Conservation (phyloP, 2,113 vertebrate genomes). For the Corydoras maculifer region DNA sequence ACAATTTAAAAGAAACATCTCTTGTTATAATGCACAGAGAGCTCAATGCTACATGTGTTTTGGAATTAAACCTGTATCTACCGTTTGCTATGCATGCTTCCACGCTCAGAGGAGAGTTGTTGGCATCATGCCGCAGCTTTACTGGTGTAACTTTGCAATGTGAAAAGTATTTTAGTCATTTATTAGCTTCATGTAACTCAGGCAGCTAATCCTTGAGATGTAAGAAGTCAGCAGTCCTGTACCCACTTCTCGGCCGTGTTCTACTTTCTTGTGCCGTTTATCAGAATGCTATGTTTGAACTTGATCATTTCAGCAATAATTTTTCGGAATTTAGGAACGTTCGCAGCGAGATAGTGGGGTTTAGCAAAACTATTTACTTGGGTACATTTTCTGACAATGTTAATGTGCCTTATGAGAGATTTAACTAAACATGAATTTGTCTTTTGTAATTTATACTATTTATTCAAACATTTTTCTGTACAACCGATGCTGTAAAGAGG, state of each 20-base stretch:
- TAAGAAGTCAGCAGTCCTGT: background rate
- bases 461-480: constrained; percentile 60
- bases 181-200: background rate
- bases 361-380: constrained; percentile 39
- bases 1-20: too few relatives aligned
- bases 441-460: constrained; percentile 73
- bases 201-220: constrained; percentile 1
- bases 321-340: background rate
- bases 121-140: too few relatives aligned
- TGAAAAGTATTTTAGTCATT: constrained; percentile 1
- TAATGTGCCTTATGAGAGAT: constrained; percentile 65
- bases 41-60: too few relatives aligned
- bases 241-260: too few relatives aligned
- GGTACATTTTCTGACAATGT: constrained; percentile 36
- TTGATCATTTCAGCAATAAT: constrained; percentile 21
- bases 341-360: constrained; percentile 11
- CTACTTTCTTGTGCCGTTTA: background rate
- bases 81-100: background rate
- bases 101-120: too few relatives aligned
- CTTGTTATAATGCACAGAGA: too few relatives aligned
- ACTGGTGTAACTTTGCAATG: background rate
- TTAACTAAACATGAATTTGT: constrained; percentile 54
- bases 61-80: too few relatives aligned
- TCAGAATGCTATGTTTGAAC: constrained; percentile 12
- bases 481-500: constrained; percentile 57